Evolutionary conservation across 2,113 vertebrate species (phyloP).

Genomic region (Eublepharis macularius): DNA sequence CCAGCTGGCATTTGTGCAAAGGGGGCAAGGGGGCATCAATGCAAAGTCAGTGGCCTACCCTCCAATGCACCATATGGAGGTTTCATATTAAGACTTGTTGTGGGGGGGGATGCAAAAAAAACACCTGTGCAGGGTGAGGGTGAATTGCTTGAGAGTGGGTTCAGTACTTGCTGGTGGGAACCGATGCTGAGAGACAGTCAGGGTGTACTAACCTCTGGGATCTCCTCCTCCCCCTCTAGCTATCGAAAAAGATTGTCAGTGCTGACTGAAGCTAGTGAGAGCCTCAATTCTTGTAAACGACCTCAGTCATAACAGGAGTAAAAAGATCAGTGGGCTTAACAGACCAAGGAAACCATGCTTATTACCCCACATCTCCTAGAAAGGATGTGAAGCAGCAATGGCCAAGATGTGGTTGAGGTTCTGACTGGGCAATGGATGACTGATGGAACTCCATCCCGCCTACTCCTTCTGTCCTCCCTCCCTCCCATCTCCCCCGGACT

Average conservation of each 20-base stretch:
- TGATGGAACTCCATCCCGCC: background rate
- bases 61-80: background rate
- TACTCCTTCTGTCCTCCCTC: no score
- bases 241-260: slow-evolving; percentile 60
- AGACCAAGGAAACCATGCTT: background rate
- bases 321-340: slow-evolving; percentile 69
- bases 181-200: slow-evolving; percentile 47
- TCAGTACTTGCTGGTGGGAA: slow-evolving; percentile 7
- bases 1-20: background rate
- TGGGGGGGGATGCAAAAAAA: background rate
- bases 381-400: background rate
- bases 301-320: slow-evolving; percentile 73
- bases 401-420: background rate
- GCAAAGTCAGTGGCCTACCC: background rate
- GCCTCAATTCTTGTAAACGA: slow-evolving; percentile 85
- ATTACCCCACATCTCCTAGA: slow-evolving; percentile 14
- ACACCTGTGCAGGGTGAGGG: background rate
- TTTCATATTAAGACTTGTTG: background rate
- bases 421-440: background rate
- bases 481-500: background rate
- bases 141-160: slow-evolving; percentile 6
- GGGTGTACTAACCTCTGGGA: slow-evolving; percentile 33
- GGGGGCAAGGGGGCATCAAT: background rate
- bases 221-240: background rate
- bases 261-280: slow-evolving; percentile 61